These are phyloP conservation scores for Ophion obscuratus DNA, from an alignment of 2,888 invertebrate species.

Conservation along the genomic window DNA sequence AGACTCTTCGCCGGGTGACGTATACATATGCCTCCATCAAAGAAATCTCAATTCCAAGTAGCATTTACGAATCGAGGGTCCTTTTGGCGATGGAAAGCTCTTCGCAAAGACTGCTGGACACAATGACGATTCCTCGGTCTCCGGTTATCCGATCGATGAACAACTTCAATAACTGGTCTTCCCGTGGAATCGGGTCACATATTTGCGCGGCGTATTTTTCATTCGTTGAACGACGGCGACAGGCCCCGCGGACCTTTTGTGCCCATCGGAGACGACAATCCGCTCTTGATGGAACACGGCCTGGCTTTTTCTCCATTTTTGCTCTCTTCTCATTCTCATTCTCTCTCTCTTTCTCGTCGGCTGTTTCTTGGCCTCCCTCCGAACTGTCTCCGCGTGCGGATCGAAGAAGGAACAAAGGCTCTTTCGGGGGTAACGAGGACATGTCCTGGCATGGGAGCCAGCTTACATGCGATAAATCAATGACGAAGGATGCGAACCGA, in stretches of 20 bases:
- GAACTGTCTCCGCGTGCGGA: constrained; percentile 48
- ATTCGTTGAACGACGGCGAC: constrained; percentile 5
- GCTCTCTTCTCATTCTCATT: not conserved
- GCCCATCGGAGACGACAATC: constrained; percentile 23
- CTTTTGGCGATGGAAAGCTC: not conserved
- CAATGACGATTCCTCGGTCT: constrained; percentile 40
- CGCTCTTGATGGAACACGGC: constrained; percentile 33
- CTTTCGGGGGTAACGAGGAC: constrained; percentile 76
- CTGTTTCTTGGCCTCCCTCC: not conserved
- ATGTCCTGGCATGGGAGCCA: constrained; percentile 67
- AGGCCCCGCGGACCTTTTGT: constrained; percentile 5
- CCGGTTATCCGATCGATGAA: not conserved
- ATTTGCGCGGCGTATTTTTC: constrained; percentile 24
- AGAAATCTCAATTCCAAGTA: not conserved
- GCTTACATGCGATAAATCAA: constrained; percentile 62
- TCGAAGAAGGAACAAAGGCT: constrained; percentile 71
- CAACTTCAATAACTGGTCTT: constrained; percentile 54
- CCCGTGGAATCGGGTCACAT: constrained; percentile 33
- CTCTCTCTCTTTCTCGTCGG: not conserved
- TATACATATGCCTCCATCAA: not conserved
- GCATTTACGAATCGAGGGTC: not conserved
- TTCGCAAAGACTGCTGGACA: not conserved
- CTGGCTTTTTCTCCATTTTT: constrained; percentile 31
- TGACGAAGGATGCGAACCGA: constrained; percentile 41
- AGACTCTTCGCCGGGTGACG: constrained; percentile 34